Evolutionary conservation across 2,888 invertebrate species (phyloP).

Genomic region (Hydriomena furcata): DNA sequence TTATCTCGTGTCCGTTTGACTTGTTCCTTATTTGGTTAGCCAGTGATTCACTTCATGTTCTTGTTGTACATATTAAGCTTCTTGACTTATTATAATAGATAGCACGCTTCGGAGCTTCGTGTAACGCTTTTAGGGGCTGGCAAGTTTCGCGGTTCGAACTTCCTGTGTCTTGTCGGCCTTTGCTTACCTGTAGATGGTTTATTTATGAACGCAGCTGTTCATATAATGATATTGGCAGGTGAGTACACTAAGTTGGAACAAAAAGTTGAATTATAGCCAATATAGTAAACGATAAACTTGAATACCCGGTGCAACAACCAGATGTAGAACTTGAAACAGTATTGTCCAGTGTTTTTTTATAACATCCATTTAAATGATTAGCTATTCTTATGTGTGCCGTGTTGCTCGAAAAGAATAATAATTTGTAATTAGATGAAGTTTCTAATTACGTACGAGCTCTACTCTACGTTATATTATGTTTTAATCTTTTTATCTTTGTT

Average conservation of each 20-base stretch:
- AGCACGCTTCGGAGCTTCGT: conserved; percentile 30
- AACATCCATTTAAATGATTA: conserved; percentile 9
- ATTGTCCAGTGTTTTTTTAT: conserved; percentile 15
- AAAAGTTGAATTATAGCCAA: conserved; percentile 19
- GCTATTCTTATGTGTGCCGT: conserved; percentile 19
- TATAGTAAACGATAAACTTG: conserved; percentile 11
- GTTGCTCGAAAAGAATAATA: conserved; percentile 24
- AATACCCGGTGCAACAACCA: conserved; percentile 18
- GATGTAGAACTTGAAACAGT: conserved; percentile 20
- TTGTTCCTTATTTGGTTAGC: conserved; percentile 57
- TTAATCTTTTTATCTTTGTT: conserved; percentile 26
- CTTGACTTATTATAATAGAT: conserved; percentile 33
- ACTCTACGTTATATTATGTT: conserved; percentile 22
- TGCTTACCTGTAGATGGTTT: conserved; percentile 17
- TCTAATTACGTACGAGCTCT: conserved; percentile 28
- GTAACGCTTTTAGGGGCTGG: conserved; percentile 13
- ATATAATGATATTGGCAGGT: conserved; percentile 27
- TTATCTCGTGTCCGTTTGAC: conserved; percentile 47
- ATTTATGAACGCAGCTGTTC: conserved; percentile 28
- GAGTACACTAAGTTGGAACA: conserved; percentile 23
- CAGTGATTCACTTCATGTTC: conserved; percentile 59
- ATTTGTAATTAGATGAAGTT: conserved; percentile 24
- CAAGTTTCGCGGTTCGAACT: conserved; percentile 23
- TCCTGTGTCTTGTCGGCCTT: conserved; percentile 24
- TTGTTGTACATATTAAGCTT: conserved; percentile 42